phyloP scores from a whole-genome alignment of 2,797 vertebrate species.

The Rhinatrema bivittatum region DNA sequence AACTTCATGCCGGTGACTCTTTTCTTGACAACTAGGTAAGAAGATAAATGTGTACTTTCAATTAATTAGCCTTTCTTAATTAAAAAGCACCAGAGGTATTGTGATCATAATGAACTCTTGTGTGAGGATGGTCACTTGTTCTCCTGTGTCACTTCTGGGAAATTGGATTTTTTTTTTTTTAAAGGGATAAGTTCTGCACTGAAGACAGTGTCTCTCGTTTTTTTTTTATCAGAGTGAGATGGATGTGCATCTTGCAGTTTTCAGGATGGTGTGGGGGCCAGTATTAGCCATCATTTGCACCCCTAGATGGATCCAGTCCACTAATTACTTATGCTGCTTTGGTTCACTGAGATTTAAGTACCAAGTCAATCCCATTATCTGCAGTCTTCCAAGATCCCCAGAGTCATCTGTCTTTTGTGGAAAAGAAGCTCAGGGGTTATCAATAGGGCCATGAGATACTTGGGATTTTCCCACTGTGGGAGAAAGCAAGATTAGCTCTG shows the following conservation, averaged over 20 bases:
- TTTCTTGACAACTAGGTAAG: constrained; percentile 57
- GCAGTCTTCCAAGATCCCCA: constrained; percentile 78
- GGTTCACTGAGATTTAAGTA: constrained; percentile 95
- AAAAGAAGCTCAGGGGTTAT: constrained; percentile 75
- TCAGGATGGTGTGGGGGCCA: constrained; percentile 69
- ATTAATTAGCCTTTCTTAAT: constrained; percentile 96
- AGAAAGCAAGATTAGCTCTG: constrained; percentile 56
- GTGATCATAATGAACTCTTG: constrained; percentile 91
- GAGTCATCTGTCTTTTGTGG: constrained; percentile 66
- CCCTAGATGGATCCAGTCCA: constrained; percentile 83
- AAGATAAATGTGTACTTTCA: constrained; percentile 72
- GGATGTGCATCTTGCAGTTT: constrained; percentile 60
- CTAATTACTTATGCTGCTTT: constrained; percentile 95
- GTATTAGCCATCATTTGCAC: constrained; percentile 88
- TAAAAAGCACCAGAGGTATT: constrained; percentile 85
- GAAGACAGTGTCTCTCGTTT: constrained; percentile 41
- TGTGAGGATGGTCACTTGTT: constrained; percentile 75
- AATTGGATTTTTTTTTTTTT: constrained; percentile 63
- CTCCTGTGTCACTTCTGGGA: constrained; percentile 72
- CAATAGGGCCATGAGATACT: constrained; percentile 66
- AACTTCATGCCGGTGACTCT: constrained; percentile 42
- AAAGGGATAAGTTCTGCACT: constrained; percentile 42
- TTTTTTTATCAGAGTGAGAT: constrained; percentile 64
- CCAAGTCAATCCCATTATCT: constrained; percentile 93
- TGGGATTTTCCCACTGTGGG: constrained; percentile 63